These are phyloP conservation scores for Mythimna lalbum DNA, from an alignment of 2,888 invertebrate genomes.

Conservation along the genomic window DNA sequence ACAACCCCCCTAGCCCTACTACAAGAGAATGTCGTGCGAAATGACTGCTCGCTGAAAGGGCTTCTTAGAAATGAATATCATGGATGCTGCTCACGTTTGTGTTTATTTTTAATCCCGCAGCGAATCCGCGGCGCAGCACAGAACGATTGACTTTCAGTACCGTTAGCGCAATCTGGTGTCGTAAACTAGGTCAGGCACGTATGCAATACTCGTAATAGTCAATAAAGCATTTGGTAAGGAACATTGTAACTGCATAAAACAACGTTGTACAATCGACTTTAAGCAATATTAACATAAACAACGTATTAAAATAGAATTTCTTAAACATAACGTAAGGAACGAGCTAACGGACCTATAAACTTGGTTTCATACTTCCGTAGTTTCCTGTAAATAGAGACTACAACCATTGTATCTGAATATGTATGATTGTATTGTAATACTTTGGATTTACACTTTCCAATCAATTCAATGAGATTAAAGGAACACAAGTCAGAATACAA, in stretches of 20 bases:
- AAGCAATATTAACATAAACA: constrained; percentile 63
- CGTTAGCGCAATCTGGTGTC: constrained; percentile 71
- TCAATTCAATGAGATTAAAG: constrained; percentile 28
- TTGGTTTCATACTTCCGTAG: constrained; percentile 25
- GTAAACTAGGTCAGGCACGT: constrained; percentile 76
- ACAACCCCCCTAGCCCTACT: constrained; percentile 76
- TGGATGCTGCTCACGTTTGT: constrained; percentile 51
- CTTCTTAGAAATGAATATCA: constrained; percentile 59
- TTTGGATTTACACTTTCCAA: constrained; percentile 33
- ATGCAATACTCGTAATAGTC: constrained; percentile 59
- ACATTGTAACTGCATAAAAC: constrained; percentile 50
- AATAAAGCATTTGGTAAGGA: constrained; percentile 56
- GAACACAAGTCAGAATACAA: constrained; percentile 28
- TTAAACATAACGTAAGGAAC: constrained; percentile 24
- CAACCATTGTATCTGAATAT: constrained; percentile 21
- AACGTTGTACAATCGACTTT: constrained; percentile 37
- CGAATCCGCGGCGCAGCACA: constrained; percentile 46
- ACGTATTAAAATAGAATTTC: constrained; percentile 49
- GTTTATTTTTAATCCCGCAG: constrained; percentile 62
- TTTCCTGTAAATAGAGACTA: constrained; percentile 6
- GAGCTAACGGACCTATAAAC: constrained; percentile 17
- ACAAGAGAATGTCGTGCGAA: constrained; percentile 69
- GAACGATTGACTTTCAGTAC: constrained; percentile 64
- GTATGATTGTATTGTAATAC: constrained; percentile 13
- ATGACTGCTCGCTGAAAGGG: constrained; percentile 65